These are phyloP conservation scores for Hyposoter dolosus DNA, from an alignment of 2,888 invertebrate species.

Conservation along the genomic window DNA sequence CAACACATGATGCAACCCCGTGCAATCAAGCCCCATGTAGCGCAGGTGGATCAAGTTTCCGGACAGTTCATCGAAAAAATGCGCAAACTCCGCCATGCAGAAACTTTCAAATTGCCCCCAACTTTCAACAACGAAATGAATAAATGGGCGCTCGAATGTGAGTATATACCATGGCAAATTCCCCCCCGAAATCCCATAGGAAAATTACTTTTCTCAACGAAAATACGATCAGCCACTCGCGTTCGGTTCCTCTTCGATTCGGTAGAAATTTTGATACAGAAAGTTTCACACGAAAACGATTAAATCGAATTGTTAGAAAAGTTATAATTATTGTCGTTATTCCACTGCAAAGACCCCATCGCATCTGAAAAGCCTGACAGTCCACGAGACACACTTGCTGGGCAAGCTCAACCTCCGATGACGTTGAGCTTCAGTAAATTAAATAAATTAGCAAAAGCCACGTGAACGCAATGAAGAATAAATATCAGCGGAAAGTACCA, in stretches of 20 bases:
- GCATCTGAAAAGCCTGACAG: not conserved
- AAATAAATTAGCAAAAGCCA: not conserved
- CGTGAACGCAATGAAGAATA: not conserved
- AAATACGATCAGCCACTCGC: not conserved
- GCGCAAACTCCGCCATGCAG: slow-evolving; percentile 84
- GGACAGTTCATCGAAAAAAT: slow-evolving; percentile 90
- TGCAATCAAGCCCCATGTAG: slow-evolving; percentile 91
- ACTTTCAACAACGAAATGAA: slow-evolving; percentile 90
- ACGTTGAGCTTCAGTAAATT: not conserved
- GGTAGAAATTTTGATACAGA: no score
- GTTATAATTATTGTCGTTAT: not conserved
- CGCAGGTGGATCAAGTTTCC: slow-evolving; percentile 90
- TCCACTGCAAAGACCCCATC: not conserved
- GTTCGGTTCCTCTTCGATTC: not conserved
- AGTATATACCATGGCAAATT: slow-evolving; percentile 82
- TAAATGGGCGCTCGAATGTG: slow-evolving; percentile 94
- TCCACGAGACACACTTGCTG: not conserved
- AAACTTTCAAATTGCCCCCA: slow-evolving; percentile 88
- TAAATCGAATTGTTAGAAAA: not conserved
- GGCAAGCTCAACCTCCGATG: not conserved
- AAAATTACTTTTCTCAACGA: not conserved
- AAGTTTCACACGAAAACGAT: not conserved
- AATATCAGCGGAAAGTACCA: not conserved
- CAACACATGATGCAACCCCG: slow-evolving; percentile 93
- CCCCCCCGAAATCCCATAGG: not conserved